Conservation (phyloP, 2,888 invertebrate genomes). For the Diloba caeruleocephala region DNA sequence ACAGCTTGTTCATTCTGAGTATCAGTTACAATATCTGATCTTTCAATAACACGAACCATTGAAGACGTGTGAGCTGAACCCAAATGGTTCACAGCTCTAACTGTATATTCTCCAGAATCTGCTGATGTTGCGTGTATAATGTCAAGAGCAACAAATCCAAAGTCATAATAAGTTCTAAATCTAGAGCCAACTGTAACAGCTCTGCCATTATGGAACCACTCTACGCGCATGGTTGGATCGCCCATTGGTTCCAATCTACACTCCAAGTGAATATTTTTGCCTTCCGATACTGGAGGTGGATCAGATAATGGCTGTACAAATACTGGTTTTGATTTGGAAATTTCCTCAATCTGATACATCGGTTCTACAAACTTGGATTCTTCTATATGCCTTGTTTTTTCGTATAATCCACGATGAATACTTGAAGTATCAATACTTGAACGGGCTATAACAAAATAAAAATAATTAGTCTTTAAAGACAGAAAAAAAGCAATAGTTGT, state of each 20-base stretch:
- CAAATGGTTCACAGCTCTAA: slow-evolving; percentile 96
- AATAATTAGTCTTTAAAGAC: background rate
- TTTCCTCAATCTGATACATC: slow-evolving; percentile 96
- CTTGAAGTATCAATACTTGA: slow-evolving; percentile 96
- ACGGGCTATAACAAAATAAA: slow-evolving; percentile 90
- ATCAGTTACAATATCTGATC: slow-evolving; percentile 95
- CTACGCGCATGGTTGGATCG: slow-evolving; percentile 98
- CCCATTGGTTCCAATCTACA: slow-evolving; percentile 98
- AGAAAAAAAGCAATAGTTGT: background rate
- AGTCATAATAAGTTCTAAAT: slow-evolving; percentile 98
- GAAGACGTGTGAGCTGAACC: slow-evolving; percentile 98
- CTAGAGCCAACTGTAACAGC: slow-evolving; percentile 96
- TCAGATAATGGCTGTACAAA: slow-evolving; percentile 97
- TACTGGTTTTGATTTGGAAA: slow-evolving; percentile 97
- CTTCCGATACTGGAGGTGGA: slow-evolving; percentile 95
- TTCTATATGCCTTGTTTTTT: slow-evolving; percentile 96
- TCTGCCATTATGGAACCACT: slow-evolving; percentile 98
- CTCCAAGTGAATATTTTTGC: slow-evolving; percentile 97
- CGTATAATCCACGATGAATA: slow-evolving; percentile 95
- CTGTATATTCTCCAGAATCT: slow-evolving; percentile 98
- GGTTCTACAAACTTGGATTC: slow-evolving; percentile 95
- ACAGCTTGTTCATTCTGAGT: slow-evolving; percentile 97
- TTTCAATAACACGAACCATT: slow-evolving; percentile 95
- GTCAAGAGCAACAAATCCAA: slow-evolving; percentile 98
- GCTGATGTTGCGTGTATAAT: slow-evolving; percentile 97